phyloP scores from a whole-genome alignment of 92 coral and sea anemone genomes.

The Phenganax stokvisi region DNA sequence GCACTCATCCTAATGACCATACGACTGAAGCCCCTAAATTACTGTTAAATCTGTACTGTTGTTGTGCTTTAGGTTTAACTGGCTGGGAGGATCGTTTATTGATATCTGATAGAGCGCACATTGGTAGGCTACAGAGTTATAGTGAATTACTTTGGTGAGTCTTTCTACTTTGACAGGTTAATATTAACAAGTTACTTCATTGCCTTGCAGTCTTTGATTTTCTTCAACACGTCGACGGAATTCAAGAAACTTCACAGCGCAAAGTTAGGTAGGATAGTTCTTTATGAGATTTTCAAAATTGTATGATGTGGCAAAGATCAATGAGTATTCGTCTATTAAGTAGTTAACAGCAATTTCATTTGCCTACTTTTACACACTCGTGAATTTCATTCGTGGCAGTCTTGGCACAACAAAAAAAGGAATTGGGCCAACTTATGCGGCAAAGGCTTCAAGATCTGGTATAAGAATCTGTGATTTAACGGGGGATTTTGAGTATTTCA shows the following conservation, averaged over 20 bases:
- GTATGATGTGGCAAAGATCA: neutral
- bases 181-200: neutral
- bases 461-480: constrained; percentile 82
- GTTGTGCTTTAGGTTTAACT: constrained; percentile 49
- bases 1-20: no score
- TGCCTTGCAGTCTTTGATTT: constrained; percentile 75
- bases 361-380: neutral
- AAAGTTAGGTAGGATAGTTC: neutral
- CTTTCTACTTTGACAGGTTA: neutral
- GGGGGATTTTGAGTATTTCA: constrained; percentile 74
- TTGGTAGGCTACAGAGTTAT: constrained; percentile 55
- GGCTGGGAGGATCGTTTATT: constrained; percentile 79
- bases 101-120: constrained; percentile 94
- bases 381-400: constrained; percentile 35
- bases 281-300: neutral
- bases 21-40: no score
- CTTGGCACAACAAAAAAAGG: constrained; percentile 98
- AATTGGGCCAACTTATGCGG: constrained; percentile 96
- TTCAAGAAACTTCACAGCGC: constrained; percentile 57
- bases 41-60: neutral
- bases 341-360: no score
- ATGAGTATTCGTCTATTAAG: neutral
- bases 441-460: constrained; percentile 96
- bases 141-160: neutral
- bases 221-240: constrained; percentile 79